These are phyloP conservation scores for Dysdera silvatica DNA, from an alignment of 1,140 invertebrate genomes.

Conservation along the genomic window DNA sequence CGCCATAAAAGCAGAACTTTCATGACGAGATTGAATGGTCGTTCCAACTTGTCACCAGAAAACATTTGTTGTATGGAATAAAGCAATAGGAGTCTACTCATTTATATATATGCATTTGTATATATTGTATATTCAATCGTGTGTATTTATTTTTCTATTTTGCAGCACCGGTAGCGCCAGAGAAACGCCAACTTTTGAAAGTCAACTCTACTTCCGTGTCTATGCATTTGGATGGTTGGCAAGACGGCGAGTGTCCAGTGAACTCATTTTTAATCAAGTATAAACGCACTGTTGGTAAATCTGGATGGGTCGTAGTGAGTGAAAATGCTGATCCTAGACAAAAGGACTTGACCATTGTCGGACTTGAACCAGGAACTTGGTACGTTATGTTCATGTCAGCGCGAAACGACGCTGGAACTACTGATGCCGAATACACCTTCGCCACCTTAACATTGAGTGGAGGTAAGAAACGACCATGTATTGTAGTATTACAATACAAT, in stretches of 20 bases:
- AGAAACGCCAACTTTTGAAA: slow-evolving; percentile 33
- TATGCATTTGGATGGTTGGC: slow-evolving; percentile 49
- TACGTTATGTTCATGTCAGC: slow-evolving; percentile 46
- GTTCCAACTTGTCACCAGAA: no score
- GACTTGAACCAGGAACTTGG: slow-evolving; percentile 39
- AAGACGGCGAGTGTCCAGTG: slow-evolving; percentile 51
- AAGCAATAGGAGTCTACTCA: no score
- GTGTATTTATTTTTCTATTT: not conserved
- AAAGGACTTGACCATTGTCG: slow-evolving; percentile 44
- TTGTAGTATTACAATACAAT: no score
- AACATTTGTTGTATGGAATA: no score
- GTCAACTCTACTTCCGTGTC: slow-evolving; percentile 45
- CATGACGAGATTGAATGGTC: no score
- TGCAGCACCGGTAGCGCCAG: slow-evolving; percentile 36
- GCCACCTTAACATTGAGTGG: slow-evolving; percentile 46
- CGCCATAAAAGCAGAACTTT: no score
- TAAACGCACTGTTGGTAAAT: slow-evolving; percentile 48
- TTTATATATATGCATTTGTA: no score
- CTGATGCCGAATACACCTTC: slow-evolving; percentile 43
- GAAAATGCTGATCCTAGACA: slow-evolving; percentile 7
- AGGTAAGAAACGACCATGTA: no score
- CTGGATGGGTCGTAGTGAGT: slow-evolving; percentile 36
- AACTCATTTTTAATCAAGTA: slow-evolving; percentile 48
- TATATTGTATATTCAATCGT: no score
- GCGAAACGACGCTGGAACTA: slow-evolving; percentile 46